Evolutionary conservation across 1,140 invertebrate genomes (phyloP).

Genomic region (Conus ventricosus): DNA sequence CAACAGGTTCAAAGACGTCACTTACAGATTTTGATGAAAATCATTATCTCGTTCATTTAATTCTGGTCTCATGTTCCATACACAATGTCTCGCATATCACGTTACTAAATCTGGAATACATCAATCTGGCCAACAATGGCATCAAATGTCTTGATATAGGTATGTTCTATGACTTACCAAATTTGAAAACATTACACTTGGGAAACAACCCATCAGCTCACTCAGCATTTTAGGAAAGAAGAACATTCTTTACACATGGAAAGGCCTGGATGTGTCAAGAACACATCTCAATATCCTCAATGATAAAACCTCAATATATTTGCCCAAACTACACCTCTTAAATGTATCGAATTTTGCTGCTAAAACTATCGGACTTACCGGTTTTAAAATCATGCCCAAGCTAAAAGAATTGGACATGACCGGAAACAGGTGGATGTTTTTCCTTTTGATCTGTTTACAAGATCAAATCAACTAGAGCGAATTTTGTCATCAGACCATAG

Average conservation of each 20-base stretch:
- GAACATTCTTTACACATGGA: too few species aligned
- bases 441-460: not conserved
- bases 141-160: not conserved
- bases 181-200: conserved; percentile 23
- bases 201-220: too few species aligned
- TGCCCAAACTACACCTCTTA: conserved; percentile 3
- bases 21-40: not conserved
- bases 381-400: not conserved
- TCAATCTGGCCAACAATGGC: conserved; percentile 34
- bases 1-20: not conserved
- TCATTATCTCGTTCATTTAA: not conserved
- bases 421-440: not conserved
- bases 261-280: not conserved
- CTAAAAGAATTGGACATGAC: not conserved
- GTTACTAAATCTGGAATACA: not conserved
- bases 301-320: conserved; percentile 9
- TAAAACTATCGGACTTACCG: not conserved
- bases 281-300: conserved; percentile 1
- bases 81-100: not conserved
- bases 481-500: not conserved
- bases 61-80: not conserved
- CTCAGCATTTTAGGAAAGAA: too few species aligned
- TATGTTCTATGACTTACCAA: not conserved
- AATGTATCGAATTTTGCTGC: not conserved
- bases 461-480: not conserved